These are phyloP conservation scores for Nesospiza acunhae DNA, from an alignment of 2,113 vertebrate genomes.

Conservation along the genomic window DNA sequence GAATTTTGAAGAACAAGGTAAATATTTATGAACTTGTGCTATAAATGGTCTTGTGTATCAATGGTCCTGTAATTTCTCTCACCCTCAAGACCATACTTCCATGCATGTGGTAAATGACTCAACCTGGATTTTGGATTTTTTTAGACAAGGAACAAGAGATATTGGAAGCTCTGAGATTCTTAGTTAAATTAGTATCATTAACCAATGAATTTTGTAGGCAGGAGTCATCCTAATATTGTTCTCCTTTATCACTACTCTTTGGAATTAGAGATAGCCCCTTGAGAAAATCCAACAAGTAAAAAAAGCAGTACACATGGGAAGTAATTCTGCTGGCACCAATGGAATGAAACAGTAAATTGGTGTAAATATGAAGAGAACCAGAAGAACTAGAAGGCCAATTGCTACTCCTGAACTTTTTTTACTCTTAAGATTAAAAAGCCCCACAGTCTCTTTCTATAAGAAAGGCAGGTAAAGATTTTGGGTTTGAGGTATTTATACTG, in stretches of 20 bases:
- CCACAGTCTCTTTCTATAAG: background rate
- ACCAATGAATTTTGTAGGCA: background rate
- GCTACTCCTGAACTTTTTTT: background rate
- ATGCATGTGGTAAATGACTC: background rate
- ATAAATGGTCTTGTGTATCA: background rate
- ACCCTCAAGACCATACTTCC: background rate
- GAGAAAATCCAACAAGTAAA: background rate
- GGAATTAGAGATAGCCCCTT: background rate
- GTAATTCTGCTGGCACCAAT: background rate
- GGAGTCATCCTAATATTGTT: background rate
- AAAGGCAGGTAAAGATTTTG: background rate
- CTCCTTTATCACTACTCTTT: background rate
- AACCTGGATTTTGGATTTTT: background rate
- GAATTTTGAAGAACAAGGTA: background rate
- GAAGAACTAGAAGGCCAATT: background rate
- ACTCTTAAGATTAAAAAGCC: background rate
- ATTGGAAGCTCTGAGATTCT: background rate
- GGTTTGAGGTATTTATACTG: background rate
- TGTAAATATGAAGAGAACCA: background rate
- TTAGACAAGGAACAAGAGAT: background rate
- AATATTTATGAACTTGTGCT: background rate
- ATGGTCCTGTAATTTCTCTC: background rate
- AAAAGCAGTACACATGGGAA: background rate
- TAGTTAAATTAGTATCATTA: background rate
- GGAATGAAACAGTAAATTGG: background rate